Conservation (phyloP, 2,113 vertebrate genomes). For the Brachypodius melanocephalos region DNA sequence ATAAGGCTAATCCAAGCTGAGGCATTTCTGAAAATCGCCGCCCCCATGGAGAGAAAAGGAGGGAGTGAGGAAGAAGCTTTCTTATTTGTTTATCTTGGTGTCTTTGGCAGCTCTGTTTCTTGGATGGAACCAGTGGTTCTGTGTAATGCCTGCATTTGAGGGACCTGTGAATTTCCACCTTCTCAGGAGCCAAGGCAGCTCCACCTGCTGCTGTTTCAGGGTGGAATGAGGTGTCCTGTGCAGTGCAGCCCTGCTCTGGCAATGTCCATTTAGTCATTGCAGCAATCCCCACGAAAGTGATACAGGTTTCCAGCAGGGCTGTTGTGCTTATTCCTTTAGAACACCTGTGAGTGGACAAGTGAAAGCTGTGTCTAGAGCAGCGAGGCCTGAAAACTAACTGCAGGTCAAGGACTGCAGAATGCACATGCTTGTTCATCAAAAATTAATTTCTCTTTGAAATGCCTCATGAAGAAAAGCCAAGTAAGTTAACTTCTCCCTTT, state of each 20-base stretch:
- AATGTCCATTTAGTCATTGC: background rate
- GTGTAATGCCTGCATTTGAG: background rate
- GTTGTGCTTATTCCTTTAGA: background rate
- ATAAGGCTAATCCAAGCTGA: background rate
- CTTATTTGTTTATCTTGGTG: background rate
- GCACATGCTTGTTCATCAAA: background rate
- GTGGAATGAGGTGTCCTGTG: background rate
- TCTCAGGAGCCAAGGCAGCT: background rate
- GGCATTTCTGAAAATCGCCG: background rate
- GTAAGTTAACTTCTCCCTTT: background rate
- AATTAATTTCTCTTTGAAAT: background rate
- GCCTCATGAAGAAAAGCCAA: background rate
- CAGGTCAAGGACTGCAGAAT: background rate
- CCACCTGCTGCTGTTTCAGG: background rate
- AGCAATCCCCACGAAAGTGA: background rate
- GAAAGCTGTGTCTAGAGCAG: background rate
- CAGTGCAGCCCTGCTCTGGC: background rate
- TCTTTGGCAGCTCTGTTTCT: background rate
- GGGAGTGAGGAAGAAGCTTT: background rate
- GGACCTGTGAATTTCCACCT: background rate
- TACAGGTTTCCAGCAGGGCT: background rate
- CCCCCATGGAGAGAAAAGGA: background rate
- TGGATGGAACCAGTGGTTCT: background rate
- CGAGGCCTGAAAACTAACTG: background rate
- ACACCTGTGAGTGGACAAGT: rapidly evolving